Evolutionary conservation across 2,113 vertebrate species (phyloP).

Genomic region (Chloroceryle aenea): DNA sequence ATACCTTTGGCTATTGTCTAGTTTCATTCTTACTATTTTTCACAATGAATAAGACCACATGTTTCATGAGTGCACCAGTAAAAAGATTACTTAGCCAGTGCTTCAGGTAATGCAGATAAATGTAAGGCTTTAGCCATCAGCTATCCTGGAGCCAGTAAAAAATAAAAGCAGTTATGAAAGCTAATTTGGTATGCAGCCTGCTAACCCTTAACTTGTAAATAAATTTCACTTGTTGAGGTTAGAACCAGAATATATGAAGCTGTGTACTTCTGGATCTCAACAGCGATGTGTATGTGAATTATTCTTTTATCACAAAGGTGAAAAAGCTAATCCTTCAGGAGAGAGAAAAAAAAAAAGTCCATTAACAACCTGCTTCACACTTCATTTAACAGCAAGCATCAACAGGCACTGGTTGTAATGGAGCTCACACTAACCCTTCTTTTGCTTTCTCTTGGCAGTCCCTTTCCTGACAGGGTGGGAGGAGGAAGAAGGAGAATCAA

Average conservation of each 20-base stretch:
- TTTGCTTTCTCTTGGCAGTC: neutral
- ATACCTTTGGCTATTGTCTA: neutral
- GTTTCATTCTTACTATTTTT: neutral
- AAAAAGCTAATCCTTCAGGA: neutral
- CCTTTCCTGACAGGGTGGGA: neutral
- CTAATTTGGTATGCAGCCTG: neutral
- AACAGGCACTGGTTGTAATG: neutral
- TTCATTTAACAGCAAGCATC: slow-evolving; percentile 13
- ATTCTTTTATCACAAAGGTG: neutral
- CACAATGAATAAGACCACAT: neutral
- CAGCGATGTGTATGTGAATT: neutral
- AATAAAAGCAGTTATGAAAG: neutral
- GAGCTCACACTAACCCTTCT: neutral
- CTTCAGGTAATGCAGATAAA: neutral
- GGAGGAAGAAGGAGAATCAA: neutral
- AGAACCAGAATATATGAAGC: neutral
- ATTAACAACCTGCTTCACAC: neutral
- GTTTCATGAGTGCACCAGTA: neutral
- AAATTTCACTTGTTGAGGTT: neutral
- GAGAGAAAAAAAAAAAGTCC: neutral
- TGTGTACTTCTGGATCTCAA: neutral
- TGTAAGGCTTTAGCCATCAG: neutral
- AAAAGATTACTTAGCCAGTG: neutral
- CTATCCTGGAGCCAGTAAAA: neutral
- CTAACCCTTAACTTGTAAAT: neutral